Base-by-base conservation (phyloP, 2,113 vertebrate genomes). In the Melanotaenia duboulayi region DNA sequence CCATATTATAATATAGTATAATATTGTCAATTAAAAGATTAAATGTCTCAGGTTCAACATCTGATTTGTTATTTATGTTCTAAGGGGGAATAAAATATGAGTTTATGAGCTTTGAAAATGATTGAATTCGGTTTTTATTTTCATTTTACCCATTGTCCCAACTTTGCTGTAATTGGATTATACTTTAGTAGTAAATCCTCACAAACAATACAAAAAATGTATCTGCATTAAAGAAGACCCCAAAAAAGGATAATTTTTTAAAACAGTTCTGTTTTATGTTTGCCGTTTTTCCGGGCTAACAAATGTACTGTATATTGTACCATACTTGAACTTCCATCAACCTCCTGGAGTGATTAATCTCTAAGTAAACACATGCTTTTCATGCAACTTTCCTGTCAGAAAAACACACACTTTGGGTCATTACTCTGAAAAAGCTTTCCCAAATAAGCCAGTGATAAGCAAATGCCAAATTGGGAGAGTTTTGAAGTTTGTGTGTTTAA, bases 381-480 rank as follows among this genome's bases (percentile, higher is more conserved):
- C 24, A 77, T 17, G 49, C 65, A 82, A 82, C 46, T 24, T 40
- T 61, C 59, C 74, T 67, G 70, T 73, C 64, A 77, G 76, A 73
- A 67, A 63, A 88, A 85, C 59, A 74, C 79, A 76, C 73, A 70
- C 77, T 71, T 55, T 39, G 63, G 89, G 81, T 85, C 87, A 89
- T 90, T 84, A 79, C 66, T 39, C 88, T 11, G 0, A 81, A 76
- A 81, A 76, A 69, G 28, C 67, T 73, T 81, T 68, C 83, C 69
- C 67, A 89, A 86, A 87, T 74, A 85, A 73, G 32, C 76, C 25
- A 1, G 17, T 2, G 65, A 89, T 89, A 87, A 90, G 87, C 61
- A 78, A 80, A 88, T 57, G 77, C 84, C 82, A 83, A 78, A 78
- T 19, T 86, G 51, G 77, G 78, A 78, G 61, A 65, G 62, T 81